Base-by-base conservation (phyloP, 2,797 vertebrate species). In the Merluccius polli region DNA sequence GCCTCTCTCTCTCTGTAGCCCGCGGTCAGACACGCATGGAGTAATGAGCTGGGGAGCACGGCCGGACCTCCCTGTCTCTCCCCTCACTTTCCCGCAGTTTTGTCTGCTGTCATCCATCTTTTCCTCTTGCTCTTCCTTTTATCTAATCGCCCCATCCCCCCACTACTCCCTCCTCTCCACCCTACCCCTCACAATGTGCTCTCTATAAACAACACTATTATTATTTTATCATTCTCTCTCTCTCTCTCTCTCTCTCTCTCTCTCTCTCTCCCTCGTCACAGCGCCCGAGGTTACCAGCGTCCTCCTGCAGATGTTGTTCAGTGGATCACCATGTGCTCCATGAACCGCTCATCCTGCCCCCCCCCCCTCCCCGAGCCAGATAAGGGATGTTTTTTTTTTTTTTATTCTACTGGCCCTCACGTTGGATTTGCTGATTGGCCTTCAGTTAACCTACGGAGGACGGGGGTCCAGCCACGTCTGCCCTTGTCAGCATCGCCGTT, bases 381-480 rank as follows among this genome's bases (percentile, higher is more conserved):
- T 73, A 36, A 48, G 77, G 59, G 29, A 38, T 1, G 38, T 72
- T 29, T 77, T 38, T 77, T 44, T 41, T 3, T n/a, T n/a, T n/a
- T 4, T 41, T 41, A 12, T 41, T 41, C 35, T 33, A 77, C 72
- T 4, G 0, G 48, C 79, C 82, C 85, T 88, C 88, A 84, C 70
- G 70, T 74, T 82, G 79, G 71, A 87, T 89, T 81, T 83, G 78
- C 86, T 87, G 85, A 88, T 89, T 89, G 79, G 88, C 86, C 87
- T 77, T 88, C 87, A 88, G 82, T 85, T 80, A 82, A 84, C 88
- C 85, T 87, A 82, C 35, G 75, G 77, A 80, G 44, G 73, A 74
- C 81, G 77, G 78, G 78, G 81, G 77, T 82, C 88, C 85, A 73
- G 38, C 38, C 38, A 16, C 71, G 82, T 88, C 87, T 3, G 67